Evolutionary conservation across 2,888 invertebrate genomes (phyloP).

Genomic region (Agonopterix heracliana): DNA sequence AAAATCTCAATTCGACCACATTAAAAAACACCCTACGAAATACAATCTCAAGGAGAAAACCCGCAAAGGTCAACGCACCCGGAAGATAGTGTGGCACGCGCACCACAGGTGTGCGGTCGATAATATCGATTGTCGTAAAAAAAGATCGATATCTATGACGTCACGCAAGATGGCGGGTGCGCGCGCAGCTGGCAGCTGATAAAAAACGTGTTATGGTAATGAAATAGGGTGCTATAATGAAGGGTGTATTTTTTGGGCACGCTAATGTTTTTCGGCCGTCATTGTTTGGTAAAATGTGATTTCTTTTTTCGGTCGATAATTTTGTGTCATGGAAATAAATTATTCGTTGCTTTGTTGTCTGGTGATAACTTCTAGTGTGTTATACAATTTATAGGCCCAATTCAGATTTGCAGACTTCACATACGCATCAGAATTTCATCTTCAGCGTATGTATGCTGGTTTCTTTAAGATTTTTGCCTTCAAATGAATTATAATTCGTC

Average conservation of each 20-base stretch:
- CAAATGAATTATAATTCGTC: too few species aligned
- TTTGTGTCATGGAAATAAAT: neutral
- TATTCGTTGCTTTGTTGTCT: neutral
- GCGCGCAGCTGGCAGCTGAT: constrained; percentile 55
- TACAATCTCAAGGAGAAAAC: constrained; percentile 8
- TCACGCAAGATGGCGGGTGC: constrained; percentile 52
- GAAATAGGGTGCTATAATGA: constrained; percentile 41
- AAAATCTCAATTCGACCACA: too few species aligned
- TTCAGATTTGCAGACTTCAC: too few species aligned
- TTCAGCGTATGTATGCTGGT: too few species aligned
- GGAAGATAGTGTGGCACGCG: constrained; percentile 56
- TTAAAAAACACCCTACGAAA: neutral
- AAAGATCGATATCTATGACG: constrained; percentile 64
- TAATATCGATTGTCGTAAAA: constrained; percentile 48
- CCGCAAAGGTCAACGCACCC: constrained; percentile 49
- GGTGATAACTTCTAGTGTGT: too few species aligned
- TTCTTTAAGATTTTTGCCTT: too few species aligned
- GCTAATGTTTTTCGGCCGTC: constrained; percentile 18
- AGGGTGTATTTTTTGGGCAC: constrained; percentile 40
- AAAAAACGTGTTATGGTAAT: constrained; percentile 32
- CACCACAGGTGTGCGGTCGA: constrained; percentile 65
- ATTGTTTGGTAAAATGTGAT: neutral
- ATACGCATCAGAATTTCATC: too few species aligned
- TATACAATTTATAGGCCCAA: too few species aligned
- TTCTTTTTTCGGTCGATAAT: constrained; percentile 6